These are phyloP conservation scores for Dorcus hopei DNA, from an alignment of 2,888 invertebrate genomes.

Conservation along the genomic window DNA sequence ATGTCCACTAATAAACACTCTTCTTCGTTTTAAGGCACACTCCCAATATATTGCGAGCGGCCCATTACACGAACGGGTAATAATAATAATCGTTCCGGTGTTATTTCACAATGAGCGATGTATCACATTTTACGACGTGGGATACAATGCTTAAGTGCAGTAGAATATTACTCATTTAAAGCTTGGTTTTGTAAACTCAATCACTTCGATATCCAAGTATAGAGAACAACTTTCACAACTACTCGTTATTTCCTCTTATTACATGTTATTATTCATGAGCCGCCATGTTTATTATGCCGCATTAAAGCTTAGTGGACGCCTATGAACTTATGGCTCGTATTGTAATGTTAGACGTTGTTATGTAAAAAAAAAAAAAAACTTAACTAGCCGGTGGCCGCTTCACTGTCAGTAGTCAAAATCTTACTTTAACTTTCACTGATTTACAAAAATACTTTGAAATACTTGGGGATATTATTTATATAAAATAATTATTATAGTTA, in stretches of 20 bases:
- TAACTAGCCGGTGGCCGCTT: background rate
- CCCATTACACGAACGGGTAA: background rate
- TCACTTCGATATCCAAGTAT: constrained; percentile 18
- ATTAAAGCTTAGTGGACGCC: constrained; percentile 27
- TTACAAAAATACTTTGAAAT: no score
- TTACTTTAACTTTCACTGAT: no score
- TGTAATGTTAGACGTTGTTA: background rate
- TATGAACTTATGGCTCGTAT: background rate
- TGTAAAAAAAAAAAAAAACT: background rate
- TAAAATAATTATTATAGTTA: no score
- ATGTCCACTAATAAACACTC: no score
- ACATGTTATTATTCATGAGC: constrained; percentile 36
- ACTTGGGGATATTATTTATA: no score
- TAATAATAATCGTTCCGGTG: background rate
- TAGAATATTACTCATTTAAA: background rate
- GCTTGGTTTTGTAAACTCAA: constrained; percentile 16
- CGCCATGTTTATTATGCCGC: constrained; percentile 31
- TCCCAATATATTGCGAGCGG: no score
- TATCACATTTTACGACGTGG: constrained; percentile 12
- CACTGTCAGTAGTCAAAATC: no score
- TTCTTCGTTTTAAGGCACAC: no score
- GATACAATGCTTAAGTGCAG: constrained; percentile 8
- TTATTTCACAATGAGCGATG: constrained; percentile 10
- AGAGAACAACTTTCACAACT: constrained; percentile 38
- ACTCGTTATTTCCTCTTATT: constrained; percentile 35